These are phyloP conservation scores for Pimephales promelas DNA, from an alignment of 2,113 vertebrate species.

Conservation along the genomic window DNA sequence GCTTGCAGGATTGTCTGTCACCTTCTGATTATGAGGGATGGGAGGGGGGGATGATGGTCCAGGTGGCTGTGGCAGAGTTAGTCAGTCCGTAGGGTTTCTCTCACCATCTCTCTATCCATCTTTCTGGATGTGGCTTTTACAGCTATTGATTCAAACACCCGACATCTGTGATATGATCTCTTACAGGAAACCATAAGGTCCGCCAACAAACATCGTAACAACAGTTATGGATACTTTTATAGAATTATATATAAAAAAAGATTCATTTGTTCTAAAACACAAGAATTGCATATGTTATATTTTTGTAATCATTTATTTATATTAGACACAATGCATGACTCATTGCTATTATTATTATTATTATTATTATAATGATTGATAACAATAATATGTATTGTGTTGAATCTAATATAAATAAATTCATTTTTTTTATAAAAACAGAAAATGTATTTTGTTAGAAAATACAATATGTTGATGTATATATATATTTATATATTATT, in stretches of 20 bases:
- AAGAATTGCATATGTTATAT: no score
- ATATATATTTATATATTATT: neutral
- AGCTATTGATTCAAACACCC: constrained; percentile 23
- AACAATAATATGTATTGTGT: neutral
- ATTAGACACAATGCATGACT: neutral
- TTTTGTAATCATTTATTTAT: neutral
- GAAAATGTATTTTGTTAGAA: neutral
- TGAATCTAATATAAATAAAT: neutral
- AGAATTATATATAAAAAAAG: neutral
- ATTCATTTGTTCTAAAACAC: no score
- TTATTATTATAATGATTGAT: neutral
- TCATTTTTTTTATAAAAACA: neutral
- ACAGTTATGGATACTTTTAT: neutral
- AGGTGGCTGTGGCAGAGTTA: constrained; percentile 16
- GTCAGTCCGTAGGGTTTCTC: constrained; percentile 7
- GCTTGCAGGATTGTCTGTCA: constrained; percentile 25
- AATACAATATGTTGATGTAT: neutral
- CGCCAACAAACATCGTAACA: neutral
- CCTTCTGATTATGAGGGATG: constrained; percentile 23
- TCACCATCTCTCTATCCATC: constrained; percentile 31
- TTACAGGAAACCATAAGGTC: neutral
- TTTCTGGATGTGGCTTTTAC: neutral
- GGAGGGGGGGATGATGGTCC: constrained; percentile 33
- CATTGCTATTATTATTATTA: neutral
- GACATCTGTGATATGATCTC: constrained; percentile 22